These are phyloP conservation scores for Stegostoma tigrinum DNA, from an alignment of 2,113 vertebrate genomes.

Conservation along the genomic window DNA sequence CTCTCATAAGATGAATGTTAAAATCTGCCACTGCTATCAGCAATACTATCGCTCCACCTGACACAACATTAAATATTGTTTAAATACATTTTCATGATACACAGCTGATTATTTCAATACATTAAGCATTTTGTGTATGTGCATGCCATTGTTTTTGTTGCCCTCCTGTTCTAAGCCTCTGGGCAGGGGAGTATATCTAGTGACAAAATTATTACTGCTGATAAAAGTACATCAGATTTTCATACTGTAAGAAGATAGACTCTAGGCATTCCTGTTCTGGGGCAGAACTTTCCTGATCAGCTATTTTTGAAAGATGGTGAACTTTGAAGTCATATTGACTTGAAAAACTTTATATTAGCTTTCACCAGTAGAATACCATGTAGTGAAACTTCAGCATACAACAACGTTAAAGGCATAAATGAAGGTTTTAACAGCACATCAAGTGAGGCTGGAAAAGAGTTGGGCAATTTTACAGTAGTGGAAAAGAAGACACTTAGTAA, in stretches of 20 bases:
- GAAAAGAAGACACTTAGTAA: too few species aligned
- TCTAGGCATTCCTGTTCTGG: not conserved
- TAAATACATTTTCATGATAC: not conserved
- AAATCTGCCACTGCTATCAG: not conserved
- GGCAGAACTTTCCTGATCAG: not conserved
- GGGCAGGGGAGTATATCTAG: not conserved
- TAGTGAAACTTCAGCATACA: not conserved
- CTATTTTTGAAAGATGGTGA: not conserved
- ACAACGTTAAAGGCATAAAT: not conserved
- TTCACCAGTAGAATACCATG: not conserved
- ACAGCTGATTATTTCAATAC: not conserved
- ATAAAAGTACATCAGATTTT: not conserved
- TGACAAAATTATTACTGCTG: not conserved
- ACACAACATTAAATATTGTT: not conserved
- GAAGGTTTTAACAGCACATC: not conserved
- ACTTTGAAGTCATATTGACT: not conserved
- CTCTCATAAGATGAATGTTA: not conserved
- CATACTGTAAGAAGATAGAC: not conserved
- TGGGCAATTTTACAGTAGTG: too few species aligned
- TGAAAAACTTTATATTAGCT: not conserved
- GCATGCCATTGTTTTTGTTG: not conserved
- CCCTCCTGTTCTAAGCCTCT: not conserved
- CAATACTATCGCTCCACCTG: not conserved
- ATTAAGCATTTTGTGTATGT: not conserved
- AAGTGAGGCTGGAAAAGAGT: not conserved